Conservation (phyloP, 2,113 vertebrate species). For the cattle (Bos taurus) region ARS-UCD2.0 NC_037328.1:76635001-76635500, state of each 20-base stretch:
- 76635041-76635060: neutral
- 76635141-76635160: too few species aligned
- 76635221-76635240: neutral
- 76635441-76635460: neutral
- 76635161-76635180: too few species aligned
- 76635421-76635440: neutral
- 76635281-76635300: neutral
- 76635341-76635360: neutral
- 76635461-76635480: neutral
- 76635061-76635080: neutral
- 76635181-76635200: too few species aligned
- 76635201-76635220: neutral
- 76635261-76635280: neutral
- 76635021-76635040: neutral
- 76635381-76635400: neutral
- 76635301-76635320: neutral
- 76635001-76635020: neutral
- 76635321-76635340: neutral
- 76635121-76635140: too few species aligned
- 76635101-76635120: too few species aligned
- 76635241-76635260: neutral
- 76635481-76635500: rapidly evolving
- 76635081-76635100: neutral
- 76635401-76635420: neutral
- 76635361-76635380: neutral